phyloP scores from a whole-genome alignment of 2,888 invertebrate genomes.

The Strigamia maritima region DNA sequence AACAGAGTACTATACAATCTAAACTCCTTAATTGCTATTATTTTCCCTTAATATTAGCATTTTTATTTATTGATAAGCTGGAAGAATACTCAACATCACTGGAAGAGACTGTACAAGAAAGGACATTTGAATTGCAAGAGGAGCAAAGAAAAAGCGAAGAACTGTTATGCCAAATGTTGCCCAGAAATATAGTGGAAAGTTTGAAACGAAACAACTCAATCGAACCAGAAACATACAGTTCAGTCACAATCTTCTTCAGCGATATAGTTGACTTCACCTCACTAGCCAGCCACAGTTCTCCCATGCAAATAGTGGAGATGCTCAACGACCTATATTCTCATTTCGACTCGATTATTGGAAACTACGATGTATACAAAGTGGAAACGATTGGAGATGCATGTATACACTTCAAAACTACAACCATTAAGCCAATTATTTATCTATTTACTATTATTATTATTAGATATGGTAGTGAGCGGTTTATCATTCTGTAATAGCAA shows the following conservation, averaged over 20 bases:
- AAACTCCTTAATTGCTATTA: too few species aligned
- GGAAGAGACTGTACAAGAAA: neutral
- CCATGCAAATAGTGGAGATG: conserved; percentile 61
- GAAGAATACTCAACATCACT: neutral
- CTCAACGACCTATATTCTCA: conserved; percentile 70
- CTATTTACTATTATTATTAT: neutral
- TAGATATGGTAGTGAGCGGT: conserved; percentile 5
- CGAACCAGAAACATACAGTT: conserved; percentile 5
- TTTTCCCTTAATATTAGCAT: too few species aligned
- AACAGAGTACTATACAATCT: neutral
- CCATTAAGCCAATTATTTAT: neutral
- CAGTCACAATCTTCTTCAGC: conserved; percentile 4
- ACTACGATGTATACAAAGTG: conserved; percentile 95
- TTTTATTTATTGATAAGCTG: neutral
- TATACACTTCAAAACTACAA: conserved; percentile 60
- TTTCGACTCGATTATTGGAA: conserved; percentile 89
- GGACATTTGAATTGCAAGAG: neutral
- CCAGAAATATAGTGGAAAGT: neutral
- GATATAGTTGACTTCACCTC: neutral
- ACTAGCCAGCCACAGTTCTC: conserved; percentile 56
- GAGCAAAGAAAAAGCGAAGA: conserved; percentile 3
- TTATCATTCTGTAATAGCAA: conserved; percentile 59
- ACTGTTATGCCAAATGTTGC: neutral
- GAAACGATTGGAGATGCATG: conserved; percentile 69
- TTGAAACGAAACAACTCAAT: neutral